A percentile compares a stretch with the other conserved stretches of the same genome.
Evolutionary conservation across 2,888 invertebrate species (phyloP).

Genomic region (Platypus cylindrus): DNA sequence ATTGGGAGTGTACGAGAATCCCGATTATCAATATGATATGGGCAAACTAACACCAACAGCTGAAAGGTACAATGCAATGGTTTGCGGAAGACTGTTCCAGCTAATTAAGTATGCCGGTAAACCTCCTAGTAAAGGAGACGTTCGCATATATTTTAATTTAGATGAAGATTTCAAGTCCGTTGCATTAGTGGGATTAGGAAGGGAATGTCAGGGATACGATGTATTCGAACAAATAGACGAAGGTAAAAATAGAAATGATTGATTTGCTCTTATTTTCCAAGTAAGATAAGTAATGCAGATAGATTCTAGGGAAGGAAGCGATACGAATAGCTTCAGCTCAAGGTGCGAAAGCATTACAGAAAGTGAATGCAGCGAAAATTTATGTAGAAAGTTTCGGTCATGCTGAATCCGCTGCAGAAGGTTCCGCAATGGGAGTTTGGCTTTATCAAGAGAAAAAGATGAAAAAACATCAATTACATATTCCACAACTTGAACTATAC

Average conservation of each 20-base stretch:
- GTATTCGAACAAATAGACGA: conserved; percentile 59
- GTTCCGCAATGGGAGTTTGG: conserved; percentile 55
- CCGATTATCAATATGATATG: conserved; percentile 39
- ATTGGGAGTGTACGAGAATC: conserved; percentile 49
- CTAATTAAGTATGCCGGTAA: conserved; percentile 34
- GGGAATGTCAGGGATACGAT: conserved; percentile 53
- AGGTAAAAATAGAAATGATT: conserved; percentile 27
- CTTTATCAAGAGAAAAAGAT: conserved; percentile 55
- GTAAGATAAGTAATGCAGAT: neutral
- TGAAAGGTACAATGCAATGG: conserved; percentile 41
- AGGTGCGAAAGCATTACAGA: conserved; percentile 45
- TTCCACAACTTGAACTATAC: conserved; percentile 41
- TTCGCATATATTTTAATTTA: conserved; percentile 50
- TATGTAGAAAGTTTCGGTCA: conserved; percentile 64
- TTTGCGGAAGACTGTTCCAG: conserved; percentile 43
- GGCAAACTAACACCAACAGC: conserved; percentile 50
- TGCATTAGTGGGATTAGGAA: conserved; percentile 63
- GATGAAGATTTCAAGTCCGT: conserved; percentile 51
- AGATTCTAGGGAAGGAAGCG: conserved; percentile 43
- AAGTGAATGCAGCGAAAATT: conserved; percentile 42
- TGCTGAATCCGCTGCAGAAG: conserved; percentile 70
- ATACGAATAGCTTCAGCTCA: conserved; percentile 55
- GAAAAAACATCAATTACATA: conserved; percentile 26
- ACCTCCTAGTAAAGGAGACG: conserved; percentile 42
- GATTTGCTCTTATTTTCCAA: neutral